phyloP scores from a whole-genome alignment of 2,797 vertebrate genomes.

The Paratrypauchen microcephalus region DNA sequence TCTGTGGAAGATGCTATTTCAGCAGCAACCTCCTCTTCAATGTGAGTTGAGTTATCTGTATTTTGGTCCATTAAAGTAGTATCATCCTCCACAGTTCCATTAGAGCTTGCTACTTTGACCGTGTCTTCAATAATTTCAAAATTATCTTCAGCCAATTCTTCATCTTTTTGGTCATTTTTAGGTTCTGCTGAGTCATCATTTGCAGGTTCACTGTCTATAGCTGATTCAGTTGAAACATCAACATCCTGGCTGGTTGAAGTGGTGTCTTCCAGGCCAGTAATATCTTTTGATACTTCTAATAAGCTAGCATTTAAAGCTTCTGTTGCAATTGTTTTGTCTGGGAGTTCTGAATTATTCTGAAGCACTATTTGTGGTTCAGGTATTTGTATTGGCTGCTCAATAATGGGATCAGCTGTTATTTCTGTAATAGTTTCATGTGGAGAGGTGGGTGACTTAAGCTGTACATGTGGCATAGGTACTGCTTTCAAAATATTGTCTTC shows the following conservation, averaged over 20 bases:
- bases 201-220: not conserved
- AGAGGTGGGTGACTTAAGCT: slow-evolving; percentile 3
- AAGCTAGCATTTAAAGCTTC: not conserved
- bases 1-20: not conserved
- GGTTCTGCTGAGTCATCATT: slow-evolving; percentile 1
- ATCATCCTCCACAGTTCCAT: not conserved
- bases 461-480: not conserved
- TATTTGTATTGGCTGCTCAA: not conserved
- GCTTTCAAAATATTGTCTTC: slow-evolving; percentile 3
- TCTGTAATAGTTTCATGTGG: slow-evolving; percentile 11
- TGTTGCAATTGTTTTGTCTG: not conserved
- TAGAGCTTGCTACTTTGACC: not conserved
- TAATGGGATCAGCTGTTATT: not conserved
- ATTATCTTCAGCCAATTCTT: not conserved
- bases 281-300: slow-evolving; percentile 1
- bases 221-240: not conserved
- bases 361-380: slow-evolving; percentile 3
- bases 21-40: not conserved
- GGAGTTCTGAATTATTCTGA: slow-evolving; percentile 6
- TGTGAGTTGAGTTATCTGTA: not conserved
- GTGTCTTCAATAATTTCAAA: not conserved
- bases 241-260: not conserved
- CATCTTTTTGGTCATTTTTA: not conserved
- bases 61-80: not conserved
- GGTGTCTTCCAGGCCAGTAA: not conserved